Evolutionary conservation across 2,797 vertebrate genomes (phyloP).

Genomic region (Schizopygopsis pylzovi): DNA sequence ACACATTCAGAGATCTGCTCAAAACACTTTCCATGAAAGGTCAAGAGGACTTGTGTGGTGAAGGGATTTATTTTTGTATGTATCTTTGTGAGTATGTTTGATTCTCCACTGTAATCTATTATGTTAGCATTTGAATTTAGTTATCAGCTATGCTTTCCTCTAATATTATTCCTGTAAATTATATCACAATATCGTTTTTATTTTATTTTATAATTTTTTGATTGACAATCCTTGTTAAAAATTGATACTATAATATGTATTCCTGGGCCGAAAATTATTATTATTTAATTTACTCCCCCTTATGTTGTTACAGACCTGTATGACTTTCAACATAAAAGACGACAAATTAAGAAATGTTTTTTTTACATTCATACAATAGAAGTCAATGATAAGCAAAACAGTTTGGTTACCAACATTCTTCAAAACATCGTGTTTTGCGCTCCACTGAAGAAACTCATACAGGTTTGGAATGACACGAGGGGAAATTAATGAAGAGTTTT

Average conservation of each 20-base stretch:
- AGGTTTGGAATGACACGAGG: background rate
- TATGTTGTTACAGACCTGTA: background rate
- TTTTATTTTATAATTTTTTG: background rate
- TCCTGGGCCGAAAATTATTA: background rate
- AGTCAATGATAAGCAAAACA: background rate
- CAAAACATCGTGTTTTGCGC: background rate
- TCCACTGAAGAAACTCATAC: background rate
- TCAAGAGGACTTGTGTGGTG: slow-evolving; percentile 9
- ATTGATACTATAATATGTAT: background rate
- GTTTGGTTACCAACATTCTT: slow-evolving; percentile 11
- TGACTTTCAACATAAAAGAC: background rate
- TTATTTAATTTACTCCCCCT: background rate
- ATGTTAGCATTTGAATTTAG: background rate
- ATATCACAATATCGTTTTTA: background rate
- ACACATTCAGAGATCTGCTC: slow-evolving; percentile 14
- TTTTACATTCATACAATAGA: background rate
- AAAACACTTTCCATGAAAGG: slow-evolving; percentile 16
- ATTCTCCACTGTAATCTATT: background rate
- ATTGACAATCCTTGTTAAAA: background rate
- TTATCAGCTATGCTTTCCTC: background rate
- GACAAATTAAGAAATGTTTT: background rate
- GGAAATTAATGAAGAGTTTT: too few species aligned
- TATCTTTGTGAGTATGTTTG: slow-evolving; percentile 6
- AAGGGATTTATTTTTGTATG: slow-evolving; percentile 5
- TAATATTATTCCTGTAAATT: background rate